Base-by-base conservation (phyloP, 1,140 invertebrate genomes). In the Temnothorax nylanderi region DNA sequence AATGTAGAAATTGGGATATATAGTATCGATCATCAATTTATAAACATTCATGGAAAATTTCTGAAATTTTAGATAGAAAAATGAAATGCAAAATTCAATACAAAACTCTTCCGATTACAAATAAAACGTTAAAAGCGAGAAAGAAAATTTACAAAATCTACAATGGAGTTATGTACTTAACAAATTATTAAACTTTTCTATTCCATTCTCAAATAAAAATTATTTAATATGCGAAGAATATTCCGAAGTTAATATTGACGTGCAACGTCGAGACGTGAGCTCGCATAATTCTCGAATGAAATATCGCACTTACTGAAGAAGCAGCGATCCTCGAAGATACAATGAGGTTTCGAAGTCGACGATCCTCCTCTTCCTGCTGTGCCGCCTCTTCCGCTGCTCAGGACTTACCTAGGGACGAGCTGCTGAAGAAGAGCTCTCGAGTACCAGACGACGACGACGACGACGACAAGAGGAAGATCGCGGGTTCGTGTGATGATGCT, bases 281-380 rank as follows among this genome's bases (percentile, higher is more conserved):
- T 13, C 18, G 2, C 8, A 13, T n/a, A 34, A 10, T 47, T n/a
- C 32, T 34, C 16, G 21, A 32, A 60, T 34, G 21, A 71, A 47
- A 49, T 58, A 10, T 44, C 11, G 26, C 62, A 84, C 80, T 84
- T 49, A 84, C 80, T 44, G 32, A 82, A 44, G 18, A 60, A 82
- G 51, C 49, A 49, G 51, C 41, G 67, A 26, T 74, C 41, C 67
- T 82, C 41, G 32, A 84, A 32, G 67, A 62, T 74, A 13, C 10
- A 13, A 65, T 8, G 34, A 21, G 34, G 2, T 69, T 82, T 71
- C 26, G 54, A 47, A 74, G 7, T 11, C 26, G 51, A 58, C 6
- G 37, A 13, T 72, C 26, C 41, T 51, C 26, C 56, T 34, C 54
- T 60, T 51, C 18, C 18, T 54, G 34, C 21, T 26, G n/a, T 34